A percentile compares a stretch with the other conserved stretches of the same genome.
Conservation (phyloP, 2,113 vertebrate species). For the Hypomesus transpacificus region DNA sequence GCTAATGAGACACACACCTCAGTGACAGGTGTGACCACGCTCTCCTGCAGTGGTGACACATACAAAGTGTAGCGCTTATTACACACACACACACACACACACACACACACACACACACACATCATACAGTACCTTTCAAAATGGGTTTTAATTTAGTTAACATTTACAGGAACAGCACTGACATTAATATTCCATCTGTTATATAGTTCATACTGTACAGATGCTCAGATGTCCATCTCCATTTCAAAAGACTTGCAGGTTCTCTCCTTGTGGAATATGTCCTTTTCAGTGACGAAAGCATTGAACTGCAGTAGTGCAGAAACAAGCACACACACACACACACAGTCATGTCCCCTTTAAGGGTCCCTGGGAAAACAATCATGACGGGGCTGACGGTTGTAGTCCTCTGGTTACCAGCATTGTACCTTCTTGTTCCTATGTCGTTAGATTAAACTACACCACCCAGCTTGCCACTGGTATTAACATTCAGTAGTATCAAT, state of each 20-base stretch:
- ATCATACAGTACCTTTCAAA: constrained; percentile 54
- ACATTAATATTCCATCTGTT: constrained; percentile 69
- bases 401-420: constrained; percentile 45
- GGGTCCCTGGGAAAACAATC: constrained; percentile 44
- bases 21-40: constrained; percentile 37
- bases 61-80: neutral
- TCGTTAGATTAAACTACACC: constrained; percentile 42
- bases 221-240: constrained; percentile 57
- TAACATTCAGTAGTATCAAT: constrained; percentile 67
- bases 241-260: constrained; percentile 39
- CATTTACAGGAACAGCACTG: constrained; percentile 74
- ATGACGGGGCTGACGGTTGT: constrained; percentile 26
- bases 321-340: constrained; percentile 36
- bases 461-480: constrained; percentile 37
- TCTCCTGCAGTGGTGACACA: constrained; percentile 14
- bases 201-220: constrained; percentile 66
- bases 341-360: constrained; percentile 36
- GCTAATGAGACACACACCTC: constrained; percentile 37
- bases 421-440: constrained; percentile 42
- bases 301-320: constrained; percentile 54
- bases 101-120: constrained; percentile 11
- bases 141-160: constrained; percentile 74
- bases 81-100: constrained; percentile 20
- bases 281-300: constrained; percentile 46
- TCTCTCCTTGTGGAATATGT: constrained; percentile 40